Evolutionary conservation across 2,888 invertebrate species (phyloP), one percentile per base, ranked within the genome.

Genomic region (Heteromyza rotundicornis): DNA sequence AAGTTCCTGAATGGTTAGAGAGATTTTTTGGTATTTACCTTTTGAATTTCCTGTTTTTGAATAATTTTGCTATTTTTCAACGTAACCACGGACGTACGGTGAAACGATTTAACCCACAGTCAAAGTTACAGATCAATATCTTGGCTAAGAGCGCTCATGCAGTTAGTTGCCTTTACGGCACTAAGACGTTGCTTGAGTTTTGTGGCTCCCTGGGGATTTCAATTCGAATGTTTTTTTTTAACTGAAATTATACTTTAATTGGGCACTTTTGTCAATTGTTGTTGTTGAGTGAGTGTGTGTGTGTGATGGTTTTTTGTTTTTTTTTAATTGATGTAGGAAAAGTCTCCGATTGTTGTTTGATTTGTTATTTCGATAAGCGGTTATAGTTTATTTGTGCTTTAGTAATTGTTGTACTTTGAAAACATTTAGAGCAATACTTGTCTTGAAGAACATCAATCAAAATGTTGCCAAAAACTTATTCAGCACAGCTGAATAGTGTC

Each of bases 221-320:
- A 50, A 55, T 60, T 55, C 20, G 20, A 63, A 54, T 56, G 59
- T 20, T 35, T 47, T 57, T 32, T 57, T 66, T 59, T 64, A 64
- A 70, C 66, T 63, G 65, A 70, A 77, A 77, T 77, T 74, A 77
- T 74, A 72, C 69, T 74, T 75, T 76, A 77, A 77, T 76, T 77
- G 75, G 75, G 67, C 68, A 66, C 71, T 72, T 77, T 72, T 71
- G 74, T 71, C 73, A 71, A 67, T 66, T n/a, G n/a, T n/a, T n/a
- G n/a, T n/a, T n/a, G n/a, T n/a, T 64, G 22, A 16, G 36, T 14
- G 36, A 36, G 23, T 47, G 49, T 44, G 44, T n/a, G 44, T 44
- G 44, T n/a, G n/a, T n/a, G n/a, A n/a, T n/a, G 27, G 27, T 27
- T 27, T 27, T 27, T 27, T 7, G 10, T 27, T 10, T 27, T 27